Conservation (phyloP, 2,113 vertebrate genomes). For the Catharus fuscescens region DNA sequence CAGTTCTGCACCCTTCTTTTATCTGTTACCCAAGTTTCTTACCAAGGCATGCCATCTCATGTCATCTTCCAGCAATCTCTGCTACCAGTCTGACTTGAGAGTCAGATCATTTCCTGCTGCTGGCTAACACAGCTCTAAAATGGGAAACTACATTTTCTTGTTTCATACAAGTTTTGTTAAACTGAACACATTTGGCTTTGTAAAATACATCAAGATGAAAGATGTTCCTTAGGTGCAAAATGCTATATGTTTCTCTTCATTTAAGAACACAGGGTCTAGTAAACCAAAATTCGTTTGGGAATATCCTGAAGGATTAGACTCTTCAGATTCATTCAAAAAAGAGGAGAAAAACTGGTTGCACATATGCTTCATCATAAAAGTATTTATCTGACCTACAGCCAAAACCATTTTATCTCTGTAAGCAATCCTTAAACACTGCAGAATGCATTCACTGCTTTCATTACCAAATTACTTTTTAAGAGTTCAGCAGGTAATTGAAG, state of each 20-base stretch:
- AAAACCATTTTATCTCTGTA: constrained; percentile 68
- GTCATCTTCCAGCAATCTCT: not conserved
- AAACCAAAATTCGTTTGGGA: not conserved
- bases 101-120: not conserved
- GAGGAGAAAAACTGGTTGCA: not conserved
- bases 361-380: constrained; percentile 50
- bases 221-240: not conserved
- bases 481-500: constrained; percentile 65
- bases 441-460: constrained; percentile 55
- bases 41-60: not conserved
- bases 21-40: not conserved
- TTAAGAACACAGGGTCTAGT: not conserved
- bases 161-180: not conserved
- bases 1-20: not conserved
- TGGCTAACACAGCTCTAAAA: not conserved
- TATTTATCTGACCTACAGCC: constrained; percentile 50
- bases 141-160: not conserved
- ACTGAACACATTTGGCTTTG: not conserved
- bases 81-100: not conserved
- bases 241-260: not conserved
- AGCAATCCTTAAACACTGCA: constrained; percentile 57
- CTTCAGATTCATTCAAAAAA: not conserved
- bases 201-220: not conserved
- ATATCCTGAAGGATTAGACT: constrained; percentile 6
- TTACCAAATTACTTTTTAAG: constrained; percentile 62